Percentiles rank a stretch among this genome's conserved stretches.
Evolutionary conservation across 2,888 invertebrate species (phyloP).

Genomic region (Cerastis leucographa): DNA sequence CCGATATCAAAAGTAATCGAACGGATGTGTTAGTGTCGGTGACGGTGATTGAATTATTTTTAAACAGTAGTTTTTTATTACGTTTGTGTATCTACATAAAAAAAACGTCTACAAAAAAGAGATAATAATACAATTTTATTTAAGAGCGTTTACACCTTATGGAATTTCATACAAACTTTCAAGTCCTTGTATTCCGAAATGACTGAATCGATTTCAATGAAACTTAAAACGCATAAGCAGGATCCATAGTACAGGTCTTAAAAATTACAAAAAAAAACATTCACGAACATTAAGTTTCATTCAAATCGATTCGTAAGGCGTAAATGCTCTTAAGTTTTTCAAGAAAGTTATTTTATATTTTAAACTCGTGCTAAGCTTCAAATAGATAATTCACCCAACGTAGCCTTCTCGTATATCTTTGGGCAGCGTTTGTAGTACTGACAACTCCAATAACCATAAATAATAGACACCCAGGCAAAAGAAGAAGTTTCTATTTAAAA

Average conservation of each 20-base stretch:
- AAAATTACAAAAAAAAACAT: no score
- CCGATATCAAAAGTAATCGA: constrained; percentile 37
- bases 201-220: no score
- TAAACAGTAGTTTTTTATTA: neutral
- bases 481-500: constrained; percentile 11
- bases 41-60: constrained; percentile 6
- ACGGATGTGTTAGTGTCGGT: constrained; percentile 17
- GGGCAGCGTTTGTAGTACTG: neutral
- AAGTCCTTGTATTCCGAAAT: no score
- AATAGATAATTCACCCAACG: neutral
- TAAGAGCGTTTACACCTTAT: no score
- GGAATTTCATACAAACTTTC: no score
- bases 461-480: neutral
- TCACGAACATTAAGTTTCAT: no score
- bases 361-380: neutral
- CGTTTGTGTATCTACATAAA: neutral
- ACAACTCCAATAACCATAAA: neutral
- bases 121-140: neutral
- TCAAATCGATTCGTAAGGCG: no score
- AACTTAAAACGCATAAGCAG: no score
- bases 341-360: neutral
- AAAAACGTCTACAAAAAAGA: neutral
- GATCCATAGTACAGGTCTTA: no score
- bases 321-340: no score
- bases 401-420: neutral